Evolutionary conservation across 2,888 invertebrate species (phyloP), one percentile per base, ranked within the genome.

Genomic region (Meandrusa payeni): DNA sequence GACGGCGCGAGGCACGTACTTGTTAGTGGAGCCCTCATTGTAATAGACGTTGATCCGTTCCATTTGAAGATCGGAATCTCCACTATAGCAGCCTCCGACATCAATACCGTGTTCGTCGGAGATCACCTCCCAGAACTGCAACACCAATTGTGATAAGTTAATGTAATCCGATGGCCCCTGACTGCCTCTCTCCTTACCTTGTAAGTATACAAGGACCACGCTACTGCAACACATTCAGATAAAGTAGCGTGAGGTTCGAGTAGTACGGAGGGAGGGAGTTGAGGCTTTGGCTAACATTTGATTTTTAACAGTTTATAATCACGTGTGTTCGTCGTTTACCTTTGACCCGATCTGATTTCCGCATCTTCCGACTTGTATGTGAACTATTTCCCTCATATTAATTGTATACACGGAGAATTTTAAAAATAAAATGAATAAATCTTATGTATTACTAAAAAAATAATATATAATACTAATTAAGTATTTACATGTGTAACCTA

Each of bases 111-210:
- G 93, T 59, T 93, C 94, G 60, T 94, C 93, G 3, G 93, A 94
- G 61, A 95, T 94, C 23, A 94, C 93, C 69, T 95, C 94, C 94
- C 94, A 94, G 71, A 94, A 94, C 93, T 93, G 75, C 34, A 78
- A 46, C 38, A 6, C n/a, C 6, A 31, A 31, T 3, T 15, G 15
- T 15, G 4, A n/a, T n/a, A n/a, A n/a, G n/a, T n/a, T n/a, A n/a
- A n/a, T n/a, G n/a, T n/a, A n/a, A n/a, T n/a, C n/a, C n/a, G n/a
- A n/a, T n/a, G n/a, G n/a, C n/a, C n/a, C n/a, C n/a, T n/a, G n/a
- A n/a, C n/a, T n/a, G n/a, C n/a, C n/a, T n/a, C n/a, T n/a, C n/a
- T n/a, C n/a, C n/a, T n/a, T n/a, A n/a, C n/a, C n/a, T n/a, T n/a
- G n/a, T n/a, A n/a, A n/a, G n/a, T n/a, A n/a, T n/a, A n/a, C n/a